Evolutionary conservation across 1,140 invertebrate genomes (phyloP).

Genomic region (Brachionus plicatilis): DNA sequence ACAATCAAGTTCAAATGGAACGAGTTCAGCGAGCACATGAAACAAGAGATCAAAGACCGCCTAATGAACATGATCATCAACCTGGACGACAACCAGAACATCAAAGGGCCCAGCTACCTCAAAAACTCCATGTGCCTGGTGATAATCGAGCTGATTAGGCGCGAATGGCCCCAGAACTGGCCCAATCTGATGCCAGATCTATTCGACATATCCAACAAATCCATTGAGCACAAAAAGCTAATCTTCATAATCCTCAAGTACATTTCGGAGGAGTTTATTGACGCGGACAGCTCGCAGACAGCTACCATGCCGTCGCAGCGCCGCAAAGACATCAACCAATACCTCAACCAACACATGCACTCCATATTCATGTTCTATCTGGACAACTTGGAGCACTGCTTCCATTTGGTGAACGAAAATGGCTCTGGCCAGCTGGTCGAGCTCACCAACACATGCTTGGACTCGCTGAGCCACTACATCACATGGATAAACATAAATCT

Average conservation of each 20-base stretch:
- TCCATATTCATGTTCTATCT: background rate
- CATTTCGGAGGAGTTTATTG: conserved; percentile 37
- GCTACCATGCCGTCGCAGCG: background rate
- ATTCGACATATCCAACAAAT: conserved; percentile 14
- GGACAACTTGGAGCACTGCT: conserved; percentile 1
- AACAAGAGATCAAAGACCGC: background rate
- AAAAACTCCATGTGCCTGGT: conserved; percentile 27
- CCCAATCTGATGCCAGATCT: conserved; percentile 13
- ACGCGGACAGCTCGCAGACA: background rate
- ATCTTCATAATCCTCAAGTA: conserved; percentile 20
- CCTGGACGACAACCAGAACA: conserved; percentile 4
- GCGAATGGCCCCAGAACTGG: conserved; percentile 36
- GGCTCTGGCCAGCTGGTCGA: background rate
- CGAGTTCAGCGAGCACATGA: conserved; percentile 9
- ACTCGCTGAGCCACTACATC: conserved; percentile 9
- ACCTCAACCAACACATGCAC: conserved; percentile 7
- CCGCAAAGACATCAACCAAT: conserved; percentile 36
- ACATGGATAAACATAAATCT: conserved; percentile 32
- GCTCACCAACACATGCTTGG: background rate
- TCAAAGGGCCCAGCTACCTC: conserved; percentile 20
- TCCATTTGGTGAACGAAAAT: background rate
- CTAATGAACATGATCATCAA: conserved; percentile 16
- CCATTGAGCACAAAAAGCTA: conserved; percentile 8
- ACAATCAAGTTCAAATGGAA: conserved; percentile 39
- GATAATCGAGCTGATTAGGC: conserved; percentile 21